phyloP scores from a whole-genome alignment of 2,113 vertebrate genomes.

The Mandrillus leucophaeus region DNA sequence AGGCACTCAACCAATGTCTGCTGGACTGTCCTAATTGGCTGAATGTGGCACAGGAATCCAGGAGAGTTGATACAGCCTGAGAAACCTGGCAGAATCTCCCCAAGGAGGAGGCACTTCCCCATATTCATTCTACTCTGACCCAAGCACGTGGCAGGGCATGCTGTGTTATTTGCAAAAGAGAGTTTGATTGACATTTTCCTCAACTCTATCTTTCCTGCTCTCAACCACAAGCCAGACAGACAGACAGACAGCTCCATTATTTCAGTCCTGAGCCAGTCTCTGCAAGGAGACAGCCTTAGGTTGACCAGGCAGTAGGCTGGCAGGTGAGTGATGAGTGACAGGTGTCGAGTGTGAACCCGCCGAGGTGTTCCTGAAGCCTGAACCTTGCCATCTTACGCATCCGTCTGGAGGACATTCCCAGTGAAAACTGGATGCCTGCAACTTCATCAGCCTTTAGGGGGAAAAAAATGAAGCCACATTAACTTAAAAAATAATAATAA shows the following conservation, averaged over 20 bases:
- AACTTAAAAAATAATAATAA: not conserved
- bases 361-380: not conserved
- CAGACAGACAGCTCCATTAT: not conserved
- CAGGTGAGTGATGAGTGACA: not conserved
- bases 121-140: too few species aligned
- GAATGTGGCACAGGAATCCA: rapidly evolving
- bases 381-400: not conserved
- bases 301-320: too few species aligned
- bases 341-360: not conserved
- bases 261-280: not conserved
- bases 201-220: not conserved
- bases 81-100: not conserved
- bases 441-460: not conserved
- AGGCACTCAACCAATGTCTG: not conserved
- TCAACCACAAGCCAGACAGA: not conserved
- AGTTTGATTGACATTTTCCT: not conserved
- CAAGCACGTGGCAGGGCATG: not conserved
- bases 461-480: not conserved
- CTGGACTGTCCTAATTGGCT: too few species aligned
- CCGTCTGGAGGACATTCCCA: not conserved
- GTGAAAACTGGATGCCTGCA: not conserved
- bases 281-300: not conserved
- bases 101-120: rapidly evolving
- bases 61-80: not conserved
- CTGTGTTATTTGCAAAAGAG: not conserved